These are phyloP conservation scores for Anser cygnoides DNA, from an alignment of 2,113 vertebrate genomes.

Conservation along the genomic window DNA sequence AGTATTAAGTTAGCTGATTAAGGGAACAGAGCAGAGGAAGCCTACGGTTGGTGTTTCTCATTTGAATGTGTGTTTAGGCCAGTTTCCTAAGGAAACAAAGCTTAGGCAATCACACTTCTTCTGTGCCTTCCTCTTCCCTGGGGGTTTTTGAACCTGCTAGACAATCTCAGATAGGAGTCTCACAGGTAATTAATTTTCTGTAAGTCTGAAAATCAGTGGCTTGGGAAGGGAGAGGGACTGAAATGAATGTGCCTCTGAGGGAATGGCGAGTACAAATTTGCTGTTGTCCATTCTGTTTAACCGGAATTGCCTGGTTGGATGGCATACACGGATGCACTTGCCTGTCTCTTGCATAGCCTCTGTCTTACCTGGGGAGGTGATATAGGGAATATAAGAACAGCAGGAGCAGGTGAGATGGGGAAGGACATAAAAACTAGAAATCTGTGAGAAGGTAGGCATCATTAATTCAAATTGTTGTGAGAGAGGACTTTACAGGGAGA, in stretches of 20 bases:
- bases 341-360: background rate
- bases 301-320: fast-evolving
- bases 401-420: background rate
- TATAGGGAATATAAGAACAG: background rate
- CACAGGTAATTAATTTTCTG: slow-evolving; percentile 10
- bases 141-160: slow-evolving; percentile 17
- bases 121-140: slow-evolving; percentile 23
- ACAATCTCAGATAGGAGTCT: slow-evolving; percentile 34
- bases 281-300: background rate
- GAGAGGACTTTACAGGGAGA: background rate
- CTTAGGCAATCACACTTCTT: slow-evolving; percentile 6
- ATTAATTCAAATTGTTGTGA: background rate
- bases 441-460: background rate
- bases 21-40: background rate
- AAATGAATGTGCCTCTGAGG: background rate
- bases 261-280: background rate
- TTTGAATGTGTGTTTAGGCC: slow-evolving; percentile 28
- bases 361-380: background rate
- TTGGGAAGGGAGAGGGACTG: background rate
- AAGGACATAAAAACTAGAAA: background rate
- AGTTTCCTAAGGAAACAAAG: slow-evolving; percentile 56
- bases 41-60: background rate
- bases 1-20: slow-evolving; percentile 3
- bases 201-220: slow-evolving; percentile 15
- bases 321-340: fast-evolving